Conservation (phyloP, 2,113 vertebrate species). For the Eulacestoma nigropectus region DNA sequence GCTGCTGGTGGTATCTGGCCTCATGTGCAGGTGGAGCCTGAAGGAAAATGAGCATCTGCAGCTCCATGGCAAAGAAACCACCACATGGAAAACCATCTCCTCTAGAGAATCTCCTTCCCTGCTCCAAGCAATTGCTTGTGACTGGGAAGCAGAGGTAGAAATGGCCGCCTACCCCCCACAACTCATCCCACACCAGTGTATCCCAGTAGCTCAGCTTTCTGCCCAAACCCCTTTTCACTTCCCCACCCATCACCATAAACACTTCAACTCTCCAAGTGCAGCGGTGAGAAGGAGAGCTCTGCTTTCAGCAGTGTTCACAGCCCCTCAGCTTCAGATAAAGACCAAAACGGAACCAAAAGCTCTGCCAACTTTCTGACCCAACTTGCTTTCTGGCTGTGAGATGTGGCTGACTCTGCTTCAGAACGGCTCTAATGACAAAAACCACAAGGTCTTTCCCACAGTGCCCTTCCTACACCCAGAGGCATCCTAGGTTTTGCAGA, state of each 20-base stretch:
- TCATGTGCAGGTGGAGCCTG: accelerated
- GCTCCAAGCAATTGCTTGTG: not conserved
- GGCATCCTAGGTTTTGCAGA: not conserved
- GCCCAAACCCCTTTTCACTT: not conserved
- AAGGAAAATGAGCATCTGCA: not conserved
- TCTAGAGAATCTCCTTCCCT: not conserved
- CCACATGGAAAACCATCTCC: not conserved
- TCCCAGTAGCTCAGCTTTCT: not conserved
- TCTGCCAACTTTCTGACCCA: not conserved
- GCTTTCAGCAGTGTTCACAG: not conserved
- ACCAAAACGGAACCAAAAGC: not conserved
- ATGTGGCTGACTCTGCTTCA: not conserved
- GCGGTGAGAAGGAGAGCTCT: not conserved
- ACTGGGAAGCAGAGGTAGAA: not conserved
- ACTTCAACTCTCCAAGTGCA: not conserved
- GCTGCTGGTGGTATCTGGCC: not conserved
- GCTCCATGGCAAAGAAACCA: not conserved
- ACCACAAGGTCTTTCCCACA: not conserved
- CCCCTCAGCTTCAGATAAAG: not conserved
- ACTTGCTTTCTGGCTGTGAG: not conserved
- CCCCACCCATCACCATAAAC: not conserved
- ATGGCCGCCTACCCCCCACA: accelerated
- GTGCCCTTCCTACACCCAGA: not conserved
- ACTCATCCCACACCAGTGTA: too few species aligned
- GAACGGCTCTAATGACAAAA: not conserved